Conservation (phyloP, 2,113 vertebrate species). For the Myotis yumanensis region DNA sequence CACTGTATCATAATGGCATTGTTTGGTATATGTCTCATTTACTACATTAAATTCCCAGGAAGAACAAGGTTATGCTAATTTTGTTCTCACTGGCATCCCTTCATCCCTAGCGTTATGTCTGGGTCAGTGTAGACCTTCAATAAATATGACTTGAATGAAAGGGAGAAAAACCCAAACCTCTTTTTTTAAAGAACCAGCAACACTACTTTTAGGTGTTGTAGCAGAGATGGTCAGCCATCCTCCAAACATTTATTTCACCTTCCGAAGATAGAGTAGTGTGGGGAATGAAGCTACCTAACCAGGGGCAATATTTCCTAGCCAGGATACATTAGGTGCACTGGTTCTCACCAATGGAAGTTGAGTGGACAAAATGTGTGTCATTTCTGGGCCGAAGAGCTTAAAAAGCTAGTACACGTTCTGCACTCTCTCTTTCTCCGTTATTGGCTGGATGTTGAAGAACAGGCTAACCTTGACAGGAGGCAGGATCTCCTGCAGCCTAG, state of each 20-base stretch:
- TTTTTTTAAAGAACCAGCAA: not conserved
- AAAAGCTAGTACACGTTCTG: not conserved
- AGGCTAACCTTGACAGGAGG: not conserved
- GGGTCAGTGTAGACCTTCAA: not conserved
- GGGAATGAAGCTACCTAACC: not conserved
- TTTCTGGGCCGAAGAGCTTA: not conserved
- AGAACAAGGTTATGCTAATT: not conserved
- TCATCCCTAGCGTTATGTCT: not conserved
- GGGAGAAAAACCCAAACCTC: not conserved
- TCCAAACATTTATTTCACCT: not conserved
- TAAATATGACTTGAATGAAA: not conserved
- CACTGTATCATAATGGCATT: not conserved
- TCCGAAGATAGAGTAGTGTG: not conserved
- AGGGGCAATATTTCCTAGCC: not conserved
- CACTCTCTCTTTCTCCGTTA: not conserved
- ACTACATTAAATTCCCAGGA: not conserved
- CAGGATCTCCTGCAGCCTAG: not conserved
- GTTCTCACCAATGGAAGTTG: not conserved
- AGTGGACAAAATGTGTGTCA: not conserved
- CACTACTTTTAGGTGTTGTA: not conserved
- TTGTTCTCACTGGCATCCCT: not conserved
- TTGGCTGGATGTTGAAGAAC: not conserved
- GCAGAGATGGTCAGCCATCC: not conserved
- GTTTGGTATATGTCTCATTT: not conserved
- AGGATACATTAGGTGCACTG: not conserved